These are phyloP conservation scores for Archips xylosteana DNA, from an alignment of 2,888 invertebrate species.

Conservation along the genomic window DNA sequence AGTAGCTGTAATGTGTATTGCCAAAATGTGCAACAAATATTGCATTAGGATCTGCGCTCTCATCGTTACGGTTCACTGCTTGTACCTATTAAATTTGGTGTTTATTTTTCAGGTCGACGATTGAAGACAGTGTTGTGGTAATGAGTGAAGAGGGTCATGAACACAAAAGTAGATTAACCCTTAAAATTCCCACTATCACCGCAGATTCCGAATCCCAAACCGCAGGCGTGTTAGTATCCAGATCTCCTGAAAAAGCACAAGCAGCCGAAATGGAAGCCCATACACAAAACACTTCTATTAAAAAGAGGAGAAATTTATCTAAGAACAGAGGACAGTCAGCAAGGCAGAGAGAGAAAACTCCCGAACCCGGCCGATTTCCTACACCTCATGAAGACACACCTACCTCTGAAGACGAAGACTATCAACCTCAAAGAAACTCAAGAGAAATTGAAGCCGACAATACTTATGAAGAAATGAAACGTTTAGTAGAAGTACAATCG, in stretches of 20 bases:
- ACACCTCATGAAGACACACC: constrained; percentile 87
- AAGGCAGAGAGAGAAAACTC: constrained; percentile 81
- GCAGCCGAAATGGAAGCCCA: constrained; percentile 69
- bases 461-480: constrained; percentile 81
- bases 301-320: constrained; percentile 87
- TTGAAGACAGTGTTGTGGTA: constrained; percentile 49
- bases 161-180: constrained; percentile 53
- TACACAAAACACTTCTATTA: constrained; percentile 82
- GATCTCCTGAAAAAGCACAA: constrained; percentile 56
- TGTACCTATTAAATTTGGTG: constrained; percentile 56
- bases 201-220: constrained; percentile 73
- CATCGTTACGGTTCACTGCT: constrained; percentile 43
- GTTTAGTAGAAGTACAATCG: constrained; percentile 73
- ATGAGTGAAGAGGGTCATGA: constrained; percentile 69
- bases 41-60: constrained; percentile 45
- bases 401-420: constrained; percentile 84
- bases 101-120: constrained; percentile 60
- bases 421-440: constrained; percentile 62
- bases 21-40: constrained; percentile 61
- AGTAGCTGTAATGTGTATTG: constrained; percentile 60
- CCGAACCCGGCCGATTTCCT: constrained; percentile 77
- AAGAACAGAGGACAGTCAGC: constrained; percentile 82
- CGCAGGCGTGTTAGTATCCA: constrained; percentile 59
- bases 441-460: constrained; percentile 80
- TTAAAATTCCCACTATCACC: constrained; percentile 67